Base-by-base conservation (phyloP, 2,888 invertebrate species). In the Halocaridina rubra region DNA sequence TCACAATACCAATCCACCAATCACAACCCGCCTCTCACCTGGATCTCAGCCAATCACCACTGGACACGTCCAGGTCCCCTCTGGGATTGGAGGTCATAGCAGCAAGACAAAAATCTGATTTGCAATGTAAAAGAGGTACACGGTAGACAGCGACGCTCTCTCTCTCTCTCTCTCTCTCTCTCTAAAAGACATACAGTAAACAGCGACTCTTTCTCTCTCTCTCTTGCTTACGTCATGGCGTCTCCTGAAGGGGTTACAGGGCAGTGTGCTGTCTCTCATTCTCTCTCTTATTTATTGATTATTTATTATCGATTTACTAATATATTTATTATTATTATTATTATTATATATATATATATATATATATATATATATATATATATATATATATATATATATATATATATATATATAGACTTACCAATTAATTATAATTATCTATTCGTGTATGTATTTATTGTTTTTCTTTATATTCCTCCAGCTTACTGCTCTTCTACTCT, bases 101-200 rank as follows among this genome's bases (percentile, higher is more conserved):
- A n/a, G 24, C 19, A 7, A n/a, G 27, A n/a, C 5, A n/a, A n/a
- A 32, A 27, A 19, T 46, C 76, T 81, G 76, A 81, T 81, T 81
- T 81, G 81, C 81, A 81, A 81, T 81, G 75, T 81, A 75, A 81
- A 81, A 53, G 57, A 53, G 24, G 24, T 5, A 8, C 69, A n/a
- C 53, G 5, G 16, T 53, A 16, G 53, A 3, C 53, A n/a, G 53
- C 53, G 16, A 53, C 1, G 7, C 53, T 4, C 53, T 4, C 8
- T 3, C 53, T 8, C 53, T 4, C 53, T 53, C 8, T 3, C 53
- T 53, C 3, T 53, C 46, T 46, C 46, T 46, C 46, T 46, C 46
- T 46, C 46, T 46, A n/a, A n/a, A n/a, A n/a, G n/a, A n/a, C n/a
- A n/a, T n/a, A n/a, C n/a, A n/a, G n/a, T n/a, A n/a, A n/a, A n/a